Evolutionary conservation across 2,888 invertebrate species (phyloP).

Genomic region (Eupeodes luniger): DNA sequence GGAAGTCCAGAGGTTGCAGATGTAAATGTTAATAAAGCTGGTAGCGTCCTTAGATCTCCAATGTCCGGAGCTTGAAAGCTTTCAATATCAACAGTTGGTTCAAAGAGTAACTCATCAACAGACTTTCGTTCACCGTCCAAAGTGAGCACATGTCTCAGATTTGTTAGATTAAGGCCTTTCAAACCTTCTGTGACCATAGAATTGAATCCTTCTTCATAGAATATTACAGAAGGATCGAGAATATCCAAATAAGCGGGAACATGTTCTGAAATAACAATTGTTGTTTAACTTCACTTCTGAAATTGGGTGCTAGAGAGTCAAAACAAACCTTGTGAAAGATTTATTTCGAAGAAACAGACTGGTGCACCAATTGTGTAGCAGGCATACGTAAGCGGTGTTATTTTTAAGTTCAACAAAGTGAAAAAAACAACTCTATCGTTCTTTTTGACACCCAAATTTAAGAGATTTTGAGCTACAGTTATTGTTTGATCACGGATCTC

Average conservation of each 20-base stretch:
- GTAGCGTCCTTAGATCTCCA: constrained; percentile 50
- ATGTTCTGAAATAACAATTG: not conserved
- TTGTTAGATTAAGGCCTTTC: not conserved
- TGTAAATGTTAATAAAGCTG: constrained; percentile 61
- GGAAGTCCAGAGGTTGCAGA: constrained; percentile 68
- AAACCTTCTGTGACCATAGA: constrained; percentile 31
- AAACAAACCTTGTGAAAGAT: constrained; percentile 63
- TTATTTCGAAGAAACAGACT: constrained; percentile 74
- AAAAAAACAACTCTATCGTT: constrained; percentile 71
- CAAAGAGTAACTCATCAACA: not conserved
- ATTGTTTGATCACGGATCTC: constrained; percentile 68
- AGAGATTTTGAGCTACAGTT: constrained; percentile 63
- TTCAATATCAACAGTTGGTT: constrained; percentile 3
- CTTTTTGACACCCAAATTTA: constrained; percentile 60
- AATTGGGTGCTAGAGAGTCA: not conserved
- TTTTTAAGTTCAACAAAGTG: constrained; percentile 60
- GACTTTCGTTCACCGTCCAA: not conserved
- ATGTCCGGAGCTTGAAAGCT: constrained; percentile 2
- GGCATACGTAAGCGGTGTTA: constrained; percentile 73
- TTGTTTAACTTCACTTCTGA: not conserved
- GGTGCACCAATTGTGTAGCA: constrained; percentile 70
- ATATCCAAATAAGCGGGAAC: constrained; percentile 26
- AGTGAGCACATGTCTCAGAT: not conserved
- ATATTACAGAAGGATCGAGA: constrained; percentile 59
- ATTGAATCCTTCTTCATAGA: constrained; percentile 56